These are phyloP conservation scores for Phalacrocorax pelagicus DNA, from an alignment of 2,113 vertebrate genomes.

Conservation along the genomic window DNA sequence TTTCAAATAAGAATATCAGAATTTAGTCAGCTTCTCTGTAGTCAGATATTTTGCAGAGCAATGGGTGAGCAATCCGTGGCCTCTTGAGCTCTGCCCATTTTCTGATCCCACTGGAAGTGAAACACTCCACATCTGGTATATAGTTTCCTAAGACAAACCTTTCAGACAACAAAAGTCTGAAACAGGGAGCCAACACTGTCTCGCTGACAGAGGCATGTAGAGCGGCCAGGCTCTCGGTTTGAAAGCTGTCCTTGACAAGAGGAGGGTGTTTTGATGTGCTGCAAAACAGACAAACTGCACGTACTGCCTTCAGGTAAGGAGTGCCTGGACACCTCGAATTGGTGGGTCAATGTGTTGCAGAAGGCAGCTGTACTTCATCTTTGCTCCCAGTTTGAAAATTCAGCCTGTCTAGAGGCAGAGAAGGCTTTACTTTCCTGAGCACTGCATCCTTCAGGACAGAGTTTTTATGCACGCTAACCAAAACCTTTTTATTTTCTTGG, in stretches of 20 bases:
- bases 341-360: accelerated
- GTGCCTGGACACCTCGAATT: accelerated
- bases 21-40: not conserved
- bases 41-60: not conserved
- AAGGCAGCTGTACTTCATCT: not conserved
- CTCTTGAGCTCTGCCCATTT: not conserved
- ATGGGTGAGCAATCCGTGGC: not conserved
- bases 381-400: not conserved
- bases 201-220: accelerated
- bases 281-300: not conserved
- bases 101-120: not conserved
- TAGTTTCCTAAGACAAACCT: not conserved
- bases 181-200: not conserved
- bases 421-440: not conserved
- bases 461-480: not conserved
- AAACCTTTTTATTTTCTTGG: not conserved
- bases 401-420: not conserved
- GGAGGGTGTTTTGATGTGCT: not conserved
- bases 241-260: not conserved
- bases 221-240: accelerated
- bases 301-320: accelerated
- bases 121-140: not conserved
- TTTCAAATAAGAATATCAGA: not conserved
- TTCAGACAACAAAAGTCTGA: not conserved
- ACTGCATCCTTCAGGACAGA: not conserved